Evolutionary conservation across 2,113 vertebrate species (phyloP), one percentile per base, ranked within the genome.

Genomic region (Noturus placidus): DNA sequence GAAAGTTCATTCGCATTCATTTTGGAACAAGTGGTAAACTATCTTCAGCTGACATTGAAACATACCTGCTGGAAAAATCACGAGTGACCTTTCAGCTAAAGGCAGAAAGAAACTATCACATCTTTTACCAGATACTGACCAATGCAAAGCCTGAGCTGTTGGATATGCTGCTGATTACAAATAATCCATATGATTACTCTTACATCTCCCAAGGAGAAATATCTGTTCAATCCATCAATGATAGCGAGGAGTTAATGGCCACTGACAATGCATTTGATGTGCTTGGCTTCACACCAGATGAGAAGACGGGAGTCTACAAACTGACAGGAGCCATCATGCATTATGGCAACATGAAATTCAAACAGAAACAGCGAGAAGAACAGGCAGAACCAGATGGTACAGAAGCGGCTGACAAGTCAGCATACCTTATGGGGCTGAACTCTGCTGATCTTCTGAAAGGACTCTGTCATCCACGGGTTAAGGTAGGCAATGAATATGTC

Each of bases 71-170:
- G 88, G 98, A 99, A 87, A 91, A 91, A 86, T 91, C 90, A 25
- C 82, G 90, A 13, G 90, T 91, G 70, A 97, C 97, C 91, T 99
- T 97, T 91, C 98, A 99, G 95, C 96, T 98, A 9, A 98, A 98
- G 90, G 91, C 97, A 10, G 98, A 99, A 91, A 95, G 97, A 78
- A 96, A 97, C 89, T 99, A 99, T 89, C 98, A 99, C 89, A 98
- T 99, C 92, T 99, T 97, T 93, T 99, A 97, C 90, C 97, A 99
- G 95, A 99, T 99, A 87, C 93, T 99, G 91, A 97, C 97, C 93
- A 98, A 98, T 57, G 96, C 97, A 92, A 99, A 98, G 91, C 97
- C 97, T 1, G 98, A 99, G 88, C 93, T 99, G 11, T 91, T 99
- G 89, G 95, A 96, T 85, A 91, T 95, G 94, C 86, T 96, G 83